Percentiles rank a stretch among this genome's conserved stretches.
These are phyloP conservation scores for Morone saxatilis DNA, from an alignment of 2,113 vertebrate genomes.

Conservation along the genomic window DNA sequence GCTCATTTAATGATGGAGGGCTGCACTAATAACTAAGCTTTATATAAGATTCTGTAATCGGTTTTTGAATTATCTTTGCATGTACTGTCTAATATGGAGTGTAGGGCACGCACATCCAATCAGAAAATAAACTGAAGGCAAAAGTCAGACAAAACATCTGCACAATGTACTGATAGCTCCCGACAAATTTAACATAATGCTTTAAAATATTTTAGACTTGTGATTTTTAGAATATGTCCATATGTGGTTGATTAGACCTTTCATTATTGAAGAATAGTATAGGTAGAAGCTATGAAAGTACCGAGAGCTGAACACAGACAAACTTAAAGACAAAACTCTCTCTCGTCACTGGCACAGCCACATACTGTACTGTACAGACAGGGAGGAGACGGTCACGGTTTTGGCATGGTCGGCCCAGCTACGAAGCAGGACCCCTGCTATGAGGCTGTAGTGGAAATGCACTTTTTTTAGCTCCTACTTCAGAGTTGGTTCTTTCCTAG, in stretches of 20 bases:
- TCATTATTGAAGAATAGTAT: too few relatives aligned
- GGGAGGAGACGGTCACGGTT: neutral
- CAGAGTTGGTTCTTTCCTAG: too few relatives aligned
- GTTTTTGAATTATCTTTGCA: too few relatives aligned
- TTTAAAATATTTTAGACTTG: too few relatives aligned
- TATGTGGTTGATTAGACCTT: neutral
- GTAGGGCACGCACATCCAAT: too few relatives aligned
- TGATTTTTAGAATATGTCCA: neutral
- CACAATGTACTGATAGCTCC: neutral
- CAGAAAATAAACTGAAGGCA: too few relatives aligned
- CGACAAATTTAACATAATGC: too few relatives aligned
- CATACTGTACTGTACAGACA: neutral
- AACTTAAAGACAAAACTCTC: neutral
- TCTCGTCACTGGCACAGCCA: neutral
- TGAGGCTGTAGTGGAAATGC: neutral
- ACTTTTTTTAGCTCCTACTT: too few relatives aligned
- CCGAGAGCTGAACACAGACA: neutral
- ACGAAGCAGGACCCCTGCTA: neutral
- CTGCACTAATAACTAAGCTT: too few relatives aligned
- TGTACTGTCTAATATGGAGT: too few relatives aligned
- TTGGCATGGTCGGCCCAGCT: neutral
- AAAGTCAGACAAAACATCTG: neutral
- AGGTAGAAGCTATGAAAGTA: neutral
- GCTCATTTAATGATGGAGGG: too few relatives aligned
- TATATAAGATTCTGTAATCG: too few relatives aligned